Conservation (phyloP, 2,888 invertebrate genomes). For the Koerneria pararmatus region DNA sequence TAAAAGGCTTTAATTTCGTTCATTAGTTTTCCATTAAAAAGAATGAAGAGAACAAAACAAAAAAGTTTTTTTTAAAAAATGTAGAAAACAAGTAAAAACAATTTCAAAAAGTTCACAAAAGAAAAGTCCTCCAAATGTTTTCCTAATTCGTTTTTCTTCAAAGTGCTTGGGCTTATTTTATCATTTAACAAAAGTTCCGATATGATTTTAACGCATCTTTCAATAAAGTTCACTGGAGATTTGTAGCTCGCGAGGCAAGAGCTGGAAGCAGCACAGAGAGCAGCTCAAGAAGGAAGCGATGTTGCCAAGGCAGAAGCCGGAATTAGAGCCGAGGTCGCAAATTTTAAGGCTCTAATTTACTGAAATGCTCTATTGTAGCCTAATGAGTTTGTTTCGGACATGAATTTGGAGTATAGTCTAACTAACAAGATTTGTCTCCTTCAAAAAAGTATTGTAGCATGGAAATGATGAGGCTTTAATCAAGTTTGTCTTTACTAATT, state of each 20-base stretch:
- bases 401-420: neutral
- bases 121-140: neutral
- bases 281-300: constrained; percentile 46
- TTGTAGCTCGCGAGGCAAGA: constrained; percentile 49
- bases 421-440: neutral
- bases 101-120: neutral
- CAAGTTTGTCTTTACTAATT: neutral
- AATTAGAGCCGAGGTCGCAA: constrained; percentile 47
- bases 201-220: neutral
- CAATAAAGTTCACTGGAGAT: neutral
- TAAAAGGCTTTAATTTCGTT: constrained; percentile 10
- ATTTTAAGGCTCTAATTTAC: no score
- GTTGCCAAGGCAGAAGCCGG: constrained; percentile 53
- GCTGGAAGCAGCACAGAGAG: constrained; percentile 53
- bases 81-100: neutral
- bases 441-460: neutral
- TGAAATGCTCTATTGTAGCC: no score
- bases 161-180: no score
- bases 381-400: no score
- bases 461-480: constrained; percentile 1
- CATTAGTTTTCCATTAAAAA: constrained; percentile 8
- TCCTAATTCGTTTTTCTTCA: no score
- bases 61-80: constrained; percentile 6
- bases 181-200: neutral
- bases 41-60: neutral